These are phyloP conservation scores for Galemys pyrenaicus DNA, from an alignment of 2,113 vertebrate genomes.

Conservation along the genomic window DNA sequence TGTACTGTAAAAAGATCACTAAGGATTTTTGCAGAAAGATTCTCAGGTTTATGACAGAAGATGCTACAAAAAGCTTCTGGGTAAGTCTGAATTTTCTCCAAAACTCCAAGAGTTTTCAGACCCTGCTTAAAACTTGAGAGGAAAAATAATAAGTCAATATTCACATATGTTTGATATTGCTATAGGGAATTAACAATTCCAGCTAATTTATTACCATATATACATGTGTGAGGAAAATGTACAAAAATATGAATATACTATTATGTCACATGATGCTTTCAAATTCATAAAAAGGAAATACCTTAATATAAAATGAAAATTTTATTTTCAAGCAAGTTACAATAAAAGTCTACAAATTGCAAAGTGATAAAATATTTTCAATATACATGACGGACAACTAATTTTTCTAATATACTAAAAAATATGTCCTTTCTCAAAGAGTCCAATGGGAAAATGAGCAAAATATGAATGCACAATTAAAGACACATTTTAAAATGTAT, in stretches of 20 bases:
- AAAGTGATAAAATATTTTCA: not conserved
- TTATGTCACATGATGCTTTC: not conserved
- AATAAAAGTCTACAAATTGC: not conserved
- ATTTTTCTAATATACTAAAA: not conserved
- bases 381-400: not conserved
- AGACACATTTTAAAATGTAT: not conserved
- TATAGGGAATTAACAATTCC: constrained; percentile 35
- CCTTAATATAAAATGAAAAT: constrained; percentile 36
- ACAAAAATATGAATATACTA: not conserved
- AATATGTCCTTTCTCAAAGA: not conserved
- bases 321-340: not conserved
- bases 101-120: constrained; percentile 91
- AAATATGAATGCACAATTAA: not conserved
- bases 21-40: constrained; percentile 87
- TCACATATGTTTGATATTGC: not conserved
- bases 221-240: not conserved
- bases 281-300: constrained; percentile 25
- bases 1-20: constrained; percentile 86
- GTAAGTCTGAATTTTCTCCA: constrained; percentile 92
- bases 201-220: constrained; percentile 36
- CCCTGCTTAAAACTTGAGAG: constrained; percentile 92
- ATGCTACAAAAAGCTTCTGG: constrained; percentile 87
- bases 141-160: constrained; percentile 43
- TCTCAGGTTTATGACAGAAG: constrained; percentile 87
- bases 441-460: not conserved